A percentile compares a stretch with the other conserved stretches of the same genome.
These are phyloP conservation scores for Rallus limicola DNA, from an alignment of 2,113 vertebrate genomes.

Conservation along the genomic window DNA sequence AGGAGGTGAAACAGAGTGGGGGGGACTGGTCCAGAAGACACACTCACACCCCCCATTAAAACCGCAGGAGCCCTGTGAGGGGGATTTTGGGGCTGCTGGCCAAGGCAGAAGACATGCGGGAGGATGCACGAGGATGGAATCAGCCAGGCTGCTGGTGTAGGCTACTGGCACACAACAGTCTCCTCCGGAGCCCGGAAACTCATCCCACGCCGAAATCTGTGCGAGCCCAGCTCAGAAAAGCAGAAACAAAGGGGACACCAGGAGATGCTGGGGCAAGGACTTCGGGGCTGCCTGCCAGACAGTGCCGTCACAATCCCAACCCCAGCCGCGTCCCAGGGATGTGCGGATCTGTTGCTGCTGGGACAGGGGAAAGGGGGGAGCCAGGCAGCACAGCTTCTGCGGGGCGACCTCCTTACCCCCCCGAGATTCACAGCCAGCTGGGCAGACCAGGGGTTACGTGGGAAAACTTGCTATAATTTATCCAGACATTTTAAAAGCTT, in stretches of 20 bases:
- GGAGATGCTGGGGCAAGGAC: not conserved
- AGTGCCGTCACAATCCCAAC: not conserved
- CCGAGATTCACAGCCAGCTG: not conserved
- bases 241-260: not conserved
- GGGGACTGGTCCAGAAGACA: not conserved
- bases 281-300: accelerated
- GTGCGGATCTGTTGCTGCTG: not conserved
- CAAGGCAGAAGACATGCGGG: not conserved
- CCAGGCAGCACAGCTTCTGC: accelerated
- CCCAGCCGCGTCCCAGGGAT: not conserved
- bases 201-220: not conserved
- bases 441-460: not conserved
- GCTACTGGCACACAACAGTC: not conserved
- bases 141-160: not conserved
- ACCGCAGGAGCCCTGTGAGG: not conserved
- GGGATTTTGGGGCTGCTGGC: not conserved
- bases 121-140: not conserved
- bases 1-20: not conserved
- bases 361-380: not conserved
- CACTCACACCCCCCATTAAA: not conserved
- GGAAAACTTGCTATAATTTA: not conserved
- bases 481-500: constrained; percentile 25
- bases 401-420: not conserved
- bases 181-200: not conserved
- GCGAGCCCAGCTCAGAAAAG: not conserved